Conservation (phyloP, 2,113 vertebrate genomes). For the Rhabdomys dilectus region DNA sequence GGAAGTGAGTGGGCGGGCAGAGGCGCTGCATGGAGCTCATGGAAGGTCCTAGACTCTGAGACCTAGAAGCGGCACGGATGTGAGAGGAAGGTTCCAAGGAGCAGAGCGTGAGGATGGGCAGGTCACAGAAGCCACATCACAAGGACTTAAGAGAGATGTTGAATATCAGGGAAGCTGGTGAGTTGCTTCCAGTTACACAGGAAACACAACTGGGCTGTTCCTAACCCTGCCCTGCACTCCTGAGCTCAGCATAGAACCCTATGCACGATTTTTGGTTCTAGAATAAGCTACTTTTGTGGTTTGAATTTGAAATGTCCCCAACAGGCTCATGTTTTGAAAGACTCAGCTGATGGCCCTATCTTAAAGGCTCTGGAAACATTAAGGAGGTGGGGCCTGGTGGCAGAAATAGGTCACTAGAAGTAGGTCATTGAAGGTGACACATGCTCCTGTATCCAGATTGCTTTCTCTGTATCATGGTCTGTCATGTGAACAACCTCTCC, state of each 20-base stretch:
- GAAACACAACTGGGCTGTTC: background rate
- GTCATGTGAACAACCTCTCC: background rate
- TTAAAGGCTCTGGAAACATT: background rate
- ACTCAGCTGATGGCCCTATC: background rate
- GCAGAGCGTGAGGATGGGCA: background rate
- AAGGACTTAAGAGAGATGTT: background rate
- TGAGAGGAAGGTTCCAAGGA: background rate
- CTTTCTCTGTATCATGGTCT: too few species aligned
- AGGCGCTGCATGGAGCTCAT: background rate
- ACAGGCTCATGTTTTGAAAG: background rate
- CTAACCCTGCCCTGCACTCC: background rate
- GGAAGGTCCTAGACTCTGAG: background rate
- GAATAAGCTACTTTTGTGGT: background rate
- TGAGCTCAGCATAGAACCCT: background rate
- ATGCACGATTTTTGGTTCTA: background rate
- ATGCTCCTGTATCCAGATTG: background rate
- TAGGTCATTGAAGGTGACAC: too few species aligned
- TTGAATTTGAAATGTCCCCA: background rate
- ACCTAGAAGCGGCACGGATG: background rate
- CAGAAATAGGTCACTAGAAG: background rate
- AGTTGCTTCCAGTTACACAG: background rate
- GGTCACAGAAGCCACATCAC: background rate
- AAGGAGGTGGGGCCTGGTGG: background rate
- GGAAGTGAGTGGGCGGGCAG: background rate
- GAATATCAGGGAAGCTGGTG: background rate